Conservation (phyloP, 1,140 invertebrate species). For the Zelostemma sp. region DNA sequence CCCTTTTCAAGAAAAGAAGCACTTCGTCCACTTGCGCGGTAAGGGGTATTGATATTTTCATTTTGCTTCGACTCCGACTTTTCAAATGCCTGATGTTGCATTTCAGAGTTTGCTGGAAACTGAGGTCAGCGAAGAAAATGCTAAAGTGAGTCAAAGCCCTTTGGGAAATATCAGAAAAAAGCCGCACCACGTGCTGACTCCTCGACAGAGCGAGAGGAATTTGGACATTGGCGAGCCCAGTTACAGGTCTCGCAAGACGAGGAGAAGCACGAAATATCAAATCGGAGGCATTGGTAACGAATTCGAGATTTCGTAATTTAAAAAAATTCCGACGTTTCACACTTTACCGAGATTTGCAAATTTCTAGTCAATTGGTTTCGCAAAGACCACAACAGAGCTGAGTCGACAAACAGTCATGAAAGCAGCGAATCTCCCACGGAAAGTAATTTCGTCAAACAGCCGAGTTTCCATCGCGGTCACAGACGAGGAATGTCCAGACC, state of each 20-base stretch:
- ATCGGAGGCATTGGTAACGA: slow-evolving; percentile 76
- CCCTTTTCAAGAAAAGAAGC: slow-evolving; percentile 88
- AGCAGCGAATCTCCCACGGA: slow-evolving; percentile 75
- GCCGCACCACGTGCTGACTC: slow-evolving; percentile 79
- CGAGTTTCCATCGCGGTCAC: slow-evolving; percentile 62
- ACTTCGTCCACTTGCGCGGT: slow-evolving; percentile 88
- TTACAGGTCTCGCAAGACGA: slow-evolving; percentile 55
- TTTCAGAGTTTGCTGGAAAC: slow-evolving; percentile 84
- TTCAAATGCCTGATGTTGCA: no score
- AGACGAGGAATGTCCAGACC: slow-evolving; percentile 54
- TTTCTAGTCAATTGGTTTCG: slow-evolving; percentile 79
- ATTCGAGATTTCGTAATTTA: no score
- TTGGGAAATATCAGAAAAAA: slow-evolving; percentile 81
- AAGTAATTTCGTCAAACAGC: slow-evolving; percentile 69
- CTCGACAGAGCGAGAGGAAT: slow-evolving; percentile 82
- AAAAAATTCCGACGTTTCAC: no score
- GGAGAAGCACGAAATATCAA: slow-evolving; percentile 63
- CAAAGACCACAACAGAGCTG: slow-evolving; percentile 70
- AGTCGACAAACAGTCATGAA: slow-evolving; percentile 72
- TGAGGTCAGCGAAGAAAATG: slow-evolving; percentile 78
- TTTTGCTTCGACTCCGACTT: no score
- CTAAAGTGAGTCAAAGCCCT: slow-evolving; percentile 81
- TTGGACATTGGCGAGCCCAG: slow-evolving; percentile 69
- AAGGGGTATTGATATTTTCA: no score
- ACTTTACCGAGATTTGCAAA: no score